phyloP scores from a whole-genome alignment of 2,113 vertebrate genomes.

The Amazona guildingii region DNA sequence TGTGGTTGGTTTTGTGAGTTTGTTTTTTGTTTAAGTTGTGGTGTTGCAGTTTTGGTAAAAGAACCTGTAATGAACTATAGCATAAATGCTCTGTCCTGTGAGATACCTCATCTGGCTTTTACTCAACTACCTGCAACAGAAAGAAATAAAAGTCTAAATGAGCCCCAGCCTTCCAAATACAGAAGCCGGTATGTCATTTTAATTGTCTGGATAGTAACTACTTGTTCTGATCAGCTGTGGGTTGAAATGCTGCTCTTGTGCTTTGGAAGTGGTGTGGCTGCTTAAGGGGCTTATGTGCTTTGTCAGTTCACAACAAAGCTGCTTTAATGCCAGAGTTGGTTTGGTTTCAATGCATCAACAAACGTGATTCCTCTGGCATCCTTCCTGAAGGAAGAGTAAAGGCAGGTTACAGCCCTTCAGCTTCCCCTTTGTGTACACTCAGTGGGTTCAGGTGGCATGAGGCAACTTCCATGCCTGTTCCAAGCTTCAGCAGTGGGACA shows the following conservation, averaged over 20 bases:
- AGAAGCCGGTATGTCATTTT: not conserved
- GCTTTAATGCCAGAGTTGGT: not conserved
- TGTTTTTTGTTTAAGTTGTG: not conserved
- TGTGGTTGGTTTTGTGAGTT: not conserved
- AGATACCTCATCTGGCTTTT: not conserved
- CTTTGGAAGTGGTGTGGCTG: not conserved
- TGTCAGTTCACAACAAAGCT: not conserved
- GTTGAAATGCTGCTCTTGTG: not conserved
- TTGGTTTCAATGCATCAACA: not conserved
- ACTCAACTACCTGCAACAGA: not conserved
- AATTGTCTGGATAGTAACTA: not conserved
- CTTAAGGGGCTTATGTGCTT: not conserved
- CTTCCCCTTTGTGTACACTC: rapidly evolving
- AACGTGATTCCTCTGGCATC: not conserved
- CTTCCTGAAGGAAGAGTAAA: not conserved
- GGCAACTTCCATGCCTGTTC: rapidly evolving
- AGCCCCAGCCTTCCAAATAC: not conserved
- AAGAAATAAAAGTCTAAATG: slow-evolving; percentile 27
- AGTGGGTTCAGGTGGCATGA: rapidly evolving
- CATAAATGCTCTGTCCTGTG: not conserved
- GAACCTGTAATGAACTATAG: slow-evolving; percentile 1
- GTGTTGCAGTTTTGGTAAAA: not conserved
- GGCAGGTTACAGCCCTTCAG: not conserved
- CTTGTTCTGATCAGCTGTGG: not conserved
- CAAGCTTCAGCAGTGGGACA: too few relatives aligned